Conservation (phyloP, 2,888 invertebrate species). For the Phalera bucephala region DNA sequence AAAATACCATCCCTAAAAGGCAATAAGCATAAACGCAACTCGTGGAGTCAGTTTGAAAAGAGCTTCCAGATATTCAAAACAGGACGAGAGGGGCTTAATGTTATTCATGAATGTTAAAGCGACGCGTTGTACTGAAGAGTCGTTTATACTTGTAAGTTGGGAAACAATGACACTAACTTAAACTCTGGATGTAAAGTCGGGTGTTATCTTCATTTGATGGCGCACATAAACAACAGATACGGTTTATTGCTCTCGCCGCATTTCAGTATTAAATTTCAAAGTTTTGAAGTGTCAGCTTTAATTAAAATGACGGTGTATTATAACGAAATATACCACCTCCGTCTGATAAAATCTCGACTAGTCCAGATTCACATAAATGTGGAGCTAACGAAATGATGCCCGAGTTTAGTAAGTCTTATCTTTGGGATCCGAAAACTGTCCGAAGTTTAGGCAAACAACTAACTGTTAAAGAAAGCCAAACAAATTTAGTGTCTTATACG, state of each 20-base stretch:
- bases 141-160: conserved; percentile 76
- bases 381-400: conserved; percentile 52
- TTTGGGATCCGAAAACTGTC: conserved; percentile 45
- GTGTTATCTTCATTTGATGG: conserved; percentile 73
- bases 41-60: conserved; percentile 50
- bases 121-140: conserved; percentile 70
- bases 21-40: conserved; percentile 66
- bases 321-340: conserved; percentile 50
- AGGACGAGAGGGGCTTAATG: conserved; percentile 64
- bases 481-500: conserved; percentile 53
- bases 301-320: conserved; percentile 48
- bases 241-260: conserved; percentile 59
- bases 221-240: conserved; percentile 68
- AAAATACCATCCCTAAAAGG: conserved; percentile 54
- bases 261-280: conserved; percentile 63
- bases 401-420: conserved; percentile 41
- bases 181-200: conserved; percentile 69
- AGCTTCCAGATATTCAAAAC: conserved; percentile 63
- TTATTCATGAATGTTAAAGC: conserved; percentile 78
- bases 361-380: conserved; percentile 59
- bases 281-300: conserved; percentile 54
- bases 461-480: conserved; percentile 61
- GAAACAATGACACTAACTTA: conserved; percentile 79
- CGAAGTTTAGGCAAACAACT: conserved; percentile 62
- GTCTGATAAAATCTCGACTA: conserved; percentile 47